phyloP scores from a whole-genome alignment of 1,140 invertebrate genomes.

The Drosophila mauritiana region DNA sequence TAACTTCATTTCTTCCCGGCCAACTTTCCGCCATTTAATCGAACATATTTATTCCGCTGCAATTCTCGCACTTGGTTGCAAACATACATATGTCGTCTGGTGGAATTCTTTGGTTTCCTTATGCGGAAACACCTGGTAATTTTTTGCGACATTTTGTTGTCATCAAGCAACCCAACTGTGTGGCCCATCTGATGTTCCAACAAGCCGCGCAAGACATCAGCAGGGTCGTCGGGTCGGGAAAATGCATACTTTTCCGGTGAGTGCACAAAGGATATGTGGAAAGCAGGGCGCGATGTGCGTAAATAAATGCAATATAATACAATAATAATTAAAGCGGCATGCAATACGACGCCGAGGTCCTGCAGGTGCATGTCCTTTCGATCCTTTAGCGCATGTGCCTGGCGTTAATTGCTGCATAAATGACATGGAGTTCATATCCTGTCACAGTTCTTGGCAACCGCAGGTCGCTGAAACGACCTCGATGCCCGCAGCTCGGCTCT shows the following conservation, averaged over 20 bases:
- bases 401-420: slow-evolving; percentile 80
- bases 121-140: slow-evolving; percentile 60
- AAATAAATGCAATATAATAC: slow-evolving; percentile 81
- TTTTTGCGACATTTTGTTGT: slow-evolving; percentile 73
- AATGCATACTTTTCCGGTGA: slow-evolving; percentile 24
- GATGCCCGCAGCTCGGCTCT: slow-evolving; percentile 5
- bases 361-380: slow-evolving; percentile 17
- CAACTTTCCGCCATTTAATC: slow-evolving; percentile 15
- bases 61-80: slow-evolving; percentile 21
- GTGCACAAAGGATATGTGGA: slow-evolving; percentile 27
- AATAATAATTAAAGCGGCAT: slow-evolving; percentile 78
- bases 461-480: slow-evolving; percentile 38
- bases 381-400: slow-evolving; percentile 51
- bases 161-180: slow-evolving; percentile 53
- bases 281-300: slow-evolving; percentile 38
- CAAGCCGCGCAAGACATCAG: slow-evolving; percentile 36
- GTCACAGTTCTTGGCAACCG: slow-evolving; percentile 64
- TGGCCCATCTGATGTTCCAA: slow-evolving; percentile 31
- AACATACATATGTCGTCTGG: background rate
- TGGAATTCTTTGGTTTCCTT: slow-evolving; percentile 42
- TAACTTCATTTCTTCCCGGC: background rate
- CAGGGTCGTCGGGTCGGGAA: slow-evolving; percentile 12
- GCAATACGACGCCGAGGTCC: slow-evolving; percentile 27
- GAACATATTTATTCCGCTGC: slow-evolving; percentile 25
- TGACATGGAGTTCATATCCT: slow-evolving; percentile 78